These are phyloP conservation scores for Thumatha senex DNA, from an alignment of 2,888 invertebrate species.

Conservation along the genomic window DNA sequence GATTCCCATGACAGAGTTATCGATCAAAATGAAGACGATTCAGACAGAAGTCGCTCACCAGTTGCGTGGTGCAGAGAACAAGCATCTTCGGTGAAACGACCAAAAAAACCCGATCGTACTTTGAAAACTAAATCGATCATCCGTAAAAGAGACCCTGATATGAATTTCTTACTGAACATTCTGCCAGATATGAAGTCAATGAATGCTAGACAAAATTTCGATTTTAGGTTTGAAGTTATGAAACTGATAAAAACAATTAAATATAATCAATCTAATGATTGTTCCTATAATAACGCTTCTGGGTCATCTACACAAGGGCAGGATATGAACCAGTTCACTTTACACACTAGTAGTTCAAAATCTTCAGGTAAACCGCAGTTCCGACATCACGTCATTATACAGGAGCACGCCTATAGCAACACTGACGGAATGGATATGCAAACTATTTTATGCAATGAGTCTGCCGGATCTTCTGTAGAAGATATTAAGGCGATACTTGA, in stretches of 20 bases:
- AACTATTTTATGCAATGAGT: constrained; percentile 17
- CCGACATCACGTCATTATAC: constrained; percentile 12
- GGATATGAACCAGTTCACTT: constrained; percentile 8
- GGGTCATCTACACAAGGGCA: constrained; percentile 3
- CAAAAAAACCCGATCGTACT: background rate
- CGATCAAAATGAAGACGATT: constrained; percentile 8
- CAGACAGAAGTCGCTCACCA: constrained; percentile 11
- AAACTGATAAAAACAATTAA: constrained; percentile 32
- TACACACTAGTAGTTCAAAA: constrained; percentile 10
- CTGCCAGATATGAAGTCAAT: constrained; percentile 35
- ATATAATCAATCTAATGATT: constrained; percentile 20
- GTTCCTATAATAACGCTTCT: constrained; percentile 11
- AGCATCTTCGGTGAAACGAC: background rate
- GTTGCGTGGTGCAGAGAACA: constrained; percentile 5
- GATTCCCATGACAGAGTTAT: background rate
- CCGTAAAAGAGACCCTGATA: constrained; percentile 21
- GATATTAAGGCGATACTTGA: constrained; percentile 23
- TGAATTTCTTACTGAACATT: constrained; percentile 30
- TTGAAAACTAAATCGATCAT: background rate
- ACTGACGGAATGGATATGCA: constrained; percentile 7
- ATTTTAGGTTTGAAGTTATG: constrained; percentile 36
- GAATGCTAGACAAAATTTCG: constrained; percentile 28
- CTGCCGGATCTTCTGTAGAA: constrained; percentile 25
- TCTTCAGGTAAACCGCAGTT: constrained; percentile 11
- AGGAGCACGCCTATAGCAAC: constrained; percentile 6